phyloP scores from a whole-genome alignment of 2,113 vertebrate genomes.

The Oncorhynchus keta region DNA sequence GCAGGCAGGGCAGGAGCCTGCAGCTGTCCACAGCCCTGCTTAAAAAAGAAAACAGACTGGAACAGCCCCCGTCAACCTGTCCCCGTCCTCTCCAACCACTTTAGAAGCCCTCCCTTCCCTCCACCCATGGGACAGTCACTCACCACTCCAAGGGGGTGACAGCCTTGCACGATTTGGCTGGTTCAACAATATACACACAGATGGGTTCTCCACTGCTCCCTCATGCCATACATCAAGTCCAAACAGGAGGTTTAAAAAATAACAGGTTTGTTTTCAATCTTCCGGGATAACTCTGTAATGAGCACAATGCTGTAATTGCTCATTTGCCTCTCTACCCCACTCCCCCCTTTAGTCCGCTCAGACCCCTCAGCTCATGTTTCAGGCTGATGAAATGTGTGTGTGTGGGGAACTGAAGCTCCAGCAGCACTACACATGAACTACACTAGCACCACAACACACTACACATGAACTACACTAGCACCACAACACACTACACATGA shows the following conservation, averaged over 20 bases:
- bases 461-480: no score
- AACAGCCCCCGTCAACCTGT: constrained; percentile 1
- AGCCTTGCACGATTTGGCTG: background rate
- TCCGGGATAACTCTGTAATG: constrained; percentile 6
- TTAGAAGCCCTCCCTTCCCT: constrained; percentile 33
- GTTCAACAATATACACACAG: background rate
- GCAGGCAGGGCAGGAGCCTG: constrained; percentile 22
- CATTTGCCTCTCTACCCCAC: constrained; percentile 38
- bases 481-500: no score
- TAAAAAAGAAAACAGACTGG: constrained; percentile 58
- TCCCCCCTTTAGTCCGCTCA: background rate
- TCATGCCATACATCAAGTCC: background rate
- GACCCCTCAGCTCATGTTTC: constrained; percentile 13
- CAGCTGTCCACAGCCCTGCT: constrained; percentile 60
- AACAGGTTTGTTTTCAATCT: no score
- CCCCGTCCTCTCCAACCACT: constrained; percentile 32
- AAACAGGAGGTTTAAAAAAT: no score
- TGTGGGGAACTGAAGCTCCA: constrained; percentile 11
- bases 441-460: no score
- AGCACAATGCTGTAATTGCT: constrained; percentile 29
- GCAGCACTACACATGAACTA: background rate
- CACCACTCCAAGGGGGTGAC: background rate
- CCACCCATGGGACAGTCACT: constrained; percentile 34
- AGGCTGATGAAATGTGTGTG: constrained; percentile 6
- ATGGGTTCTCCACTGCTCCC: background rate